These are phyloP conservation scores for Speoplatyrhinus poulsoni DNA, from an alignment of 2,113 vertebrate genomes.

Conservation along the genomic window DNA sequence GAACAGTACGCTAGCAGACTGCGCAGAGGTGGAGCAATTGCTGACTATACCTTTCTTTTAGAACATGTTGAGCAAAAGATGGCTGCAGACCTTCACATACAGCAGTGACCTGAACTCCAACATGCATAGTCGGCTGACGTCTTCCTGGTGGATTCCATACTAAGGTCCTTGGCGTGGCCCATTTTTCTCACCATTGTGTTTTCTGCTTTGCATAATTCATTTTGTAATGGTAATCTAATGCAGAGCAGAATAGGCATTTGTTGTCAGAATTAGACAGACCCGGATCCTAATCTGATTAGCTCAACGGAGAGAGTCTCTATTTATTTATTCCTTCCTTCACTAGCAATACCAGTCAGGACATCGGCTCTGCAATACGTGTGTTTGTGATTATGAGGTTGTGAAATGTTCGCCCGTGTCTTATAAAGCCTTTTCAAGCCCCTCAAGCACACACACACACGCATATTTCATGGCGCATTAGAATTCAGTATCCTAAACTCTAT, in stretches of 20 bases:
- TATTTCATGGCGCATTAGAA: neutral
- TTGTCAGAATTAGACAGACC: conserved; percentile 33
- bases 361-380: neutral
- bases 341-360: too few relatives aligned
- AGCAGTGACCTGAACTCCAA: too few relatives aligned
- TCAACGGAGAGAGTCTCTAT: neutral
- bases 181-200: neutral
- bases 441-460: neutral
- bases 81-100: too few relatives aligned
- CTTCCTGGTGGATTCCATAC: too few relatives aligned
- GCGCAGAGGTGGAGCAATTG: too few relatives aligned
- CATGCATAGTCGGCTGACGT: too few relatives aligned
- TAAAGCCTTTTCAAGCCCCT: neutral
- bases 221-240: conserved; percentile 39
- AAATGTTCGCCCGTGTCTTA: neutral
- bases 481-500: conserved; percentile 3
- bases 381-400: neutral
- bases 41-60: too few relatives aligned
- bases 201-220: conserved; percentile 29
- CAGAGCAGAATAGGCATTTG: conserved; percentile 18
- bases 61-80: too few relatives aligned
- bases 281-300: conserved; percentile 45
- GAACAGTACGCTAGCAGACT: too few relatives aligned
- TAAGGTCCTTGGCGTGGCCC: too few relatives aligned
- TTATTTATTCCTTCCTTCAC: too few relatives aligned